Base-by-base conservation (phyloP, 1,140 invertebrate species). In the Drosophila oshimai region DNA sequence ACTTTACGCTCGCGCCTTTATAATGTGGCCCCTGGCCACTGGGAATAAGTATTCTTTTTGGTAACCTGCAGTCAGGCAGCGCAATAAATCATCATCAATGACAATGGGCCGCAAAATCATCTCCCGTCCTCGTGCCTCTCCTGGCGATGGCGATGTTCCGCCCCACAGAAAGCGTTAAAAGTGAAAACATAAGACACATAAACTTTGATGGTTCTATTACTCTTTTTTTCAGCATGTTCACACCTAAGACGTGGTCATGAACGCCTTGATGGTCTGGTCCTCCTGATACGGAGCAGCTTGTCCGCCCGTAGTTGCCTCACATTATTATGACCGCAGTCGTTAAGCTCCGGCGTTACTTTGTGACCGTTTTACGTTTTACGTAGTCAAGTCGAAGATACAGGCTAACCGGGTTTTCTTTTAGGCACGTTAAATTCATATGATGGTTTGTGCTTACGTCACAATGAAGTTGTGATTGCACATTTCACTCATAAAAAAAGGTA, bases 51-150 rank as follows among this genome's bases (percentile, higher is more conserved):
- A 50, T 41, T 22, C n/a, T 67, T 53, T 65, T 62, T 41, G 33
- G 41, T 26, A 37, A 26, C 42, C 41, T 65, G 61, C 61, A 64
- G 61, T 24, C 33, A 12, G 20, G 41, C 12, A 7, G 17, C n/a
- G 29, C 62, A 68, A 68, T 68, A 68, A 68, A 68, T 68, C 64
- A 68, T 68, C 64, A 68, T 39, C 64, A 53, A 44, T 68, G 64
- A 68, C 64, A 68, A 22, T 31, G 60, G 29, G n/a, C 12, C 36
- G 15, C 15, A 12, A 18, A 12, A 15, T 10, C 18, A 34, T 13
- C 46, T 17, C 20, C 20, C n/a, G 18, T 7, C n/a, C n/a, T n/a
- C n/a, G n/a, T n/a, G 9, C 26, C 9, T 12, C 10, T n/a, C 31
- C n/a, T n/a, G n/a, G n/a, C n/a, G n/a, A n/a, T n/a, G n/a, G n/a